Percentiles rank a stretch among this genome's conserved stretches.
These are phyloP conservation scores for Brachyistius frenatus DNA, from an alignment of 2,113 vertebrate species.

Conservation along the genomic window DNA sequence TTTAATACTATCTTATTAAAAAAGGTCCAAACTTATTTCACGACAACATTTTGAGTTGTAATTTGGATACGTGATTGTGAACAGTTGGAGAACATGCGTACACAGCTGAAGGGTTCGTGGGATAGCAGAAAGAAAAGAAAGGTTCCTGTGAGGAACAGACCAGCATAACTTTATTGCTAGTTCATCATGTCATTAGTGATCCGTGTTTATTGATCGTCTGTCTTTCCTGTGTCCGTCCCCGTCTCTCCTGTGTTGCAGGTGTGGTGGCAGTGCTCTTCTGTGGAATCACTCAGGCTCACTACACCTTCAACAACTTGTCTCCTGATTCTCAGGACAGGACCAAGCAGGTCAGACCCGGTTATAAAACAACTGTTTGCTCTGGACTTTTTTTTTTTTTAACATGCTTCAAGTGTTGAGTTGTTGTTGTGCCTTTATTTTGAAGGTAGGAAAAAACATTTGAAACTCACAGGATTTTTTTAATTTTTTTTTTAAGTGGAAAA, in stretches of 20 bases:
- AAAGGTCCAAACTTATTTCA: too few species aligned
- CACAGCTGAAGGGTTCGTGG: not conserved
- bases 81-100: not conserved
- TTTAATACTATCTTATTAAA: too few species aligned
- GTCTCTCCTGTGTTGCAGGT: conserved; percentile 81
- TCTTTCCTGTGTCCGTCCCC: not conserved
- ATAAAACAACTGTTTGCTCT: not conserved
- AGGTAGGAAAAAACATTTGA: not conserved
- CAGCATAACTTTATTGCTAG: not conserved
- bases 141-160: not conserved
- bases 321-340: conserved; percentile 95
- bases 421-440: not conserved
- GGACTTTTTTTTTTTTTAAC: not conserved
- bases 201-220: not conserved
- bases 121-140: not conserved
- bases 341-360: conserved; percentile 90
- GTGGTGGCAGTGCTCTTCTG: conserved; percentile 98
- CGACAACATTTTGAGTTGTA: too few species aligned
- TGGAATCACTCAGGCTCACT: conserved; percentile 98
- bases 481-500: not conserved
- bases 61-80: not conserved
- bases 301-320: conserved; percentile 98
- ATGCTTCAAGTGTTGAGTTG: not conserved
- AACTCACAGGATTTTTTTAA: not conserved
- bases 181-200: not conserved